Conservation (phyloP, 2,888 invertebrate species). For the Latrodectus hesperus region DNA sequence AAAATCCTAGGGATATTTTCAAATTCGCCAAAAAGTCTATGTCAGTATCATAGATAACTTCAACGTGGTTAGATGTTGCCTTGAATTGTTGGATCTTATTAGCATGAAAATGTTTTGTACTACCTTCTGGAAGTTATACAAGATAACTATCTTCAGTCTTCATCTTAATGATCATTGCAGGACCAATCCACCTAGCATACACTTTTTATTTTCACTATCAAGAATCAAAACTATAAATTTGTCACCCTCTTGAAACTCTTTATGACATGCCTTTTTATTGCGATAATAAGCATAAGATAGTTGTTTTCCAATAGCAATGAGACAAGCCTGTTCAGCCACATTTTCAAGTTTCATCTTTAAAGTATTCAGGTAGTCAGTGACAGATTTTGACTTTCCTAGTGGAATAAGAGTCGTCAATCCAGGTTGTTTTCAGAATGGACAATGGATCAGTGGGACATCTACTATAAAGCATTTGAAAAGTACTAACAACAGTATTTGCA, state of each 20-base stretch:
- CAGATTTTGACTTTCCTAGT: neutral
- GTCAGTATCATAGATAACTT: neutral
- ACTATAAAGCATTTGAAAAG: too few species aligned
- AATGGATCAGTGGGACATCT: neutral
- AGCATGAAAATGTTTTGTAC: neutral
- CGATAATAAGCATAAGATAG: too few species aligned
- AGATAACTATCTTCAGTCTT: neutral
- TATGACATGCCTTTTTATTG: too few species aligned
- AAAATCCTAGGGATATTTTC: too few species aligned
- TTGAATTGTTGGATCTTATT: too few species aligned
- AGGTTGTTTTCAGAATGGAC: neutral
- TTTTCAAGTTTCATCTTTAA: neutral
- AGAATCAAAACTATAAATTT: neutral
- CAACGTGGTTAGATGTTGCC: neutral
- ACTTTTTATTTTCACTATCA: conserved; percentile 6
- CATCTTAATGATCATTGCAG: neutral
- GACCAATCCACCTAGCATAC: conserved; percentile 1
- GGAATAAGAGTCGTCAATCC: neutral
- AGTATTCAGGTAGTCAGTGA: neutral
- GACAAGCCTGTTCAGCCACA: too few species aligned
- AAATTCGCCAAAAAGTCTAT: neutral
- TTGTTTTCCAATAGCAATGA: too few species aligned
- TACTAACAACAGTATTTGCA: neutral
- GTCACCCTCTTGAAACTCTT: neutral
- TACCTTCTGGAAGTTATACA: neutral